Evolutionary conservation across 2,113 vertebrate species (phyloP).

Genomic region (Onychostruthus taczanowskii): DNA sequence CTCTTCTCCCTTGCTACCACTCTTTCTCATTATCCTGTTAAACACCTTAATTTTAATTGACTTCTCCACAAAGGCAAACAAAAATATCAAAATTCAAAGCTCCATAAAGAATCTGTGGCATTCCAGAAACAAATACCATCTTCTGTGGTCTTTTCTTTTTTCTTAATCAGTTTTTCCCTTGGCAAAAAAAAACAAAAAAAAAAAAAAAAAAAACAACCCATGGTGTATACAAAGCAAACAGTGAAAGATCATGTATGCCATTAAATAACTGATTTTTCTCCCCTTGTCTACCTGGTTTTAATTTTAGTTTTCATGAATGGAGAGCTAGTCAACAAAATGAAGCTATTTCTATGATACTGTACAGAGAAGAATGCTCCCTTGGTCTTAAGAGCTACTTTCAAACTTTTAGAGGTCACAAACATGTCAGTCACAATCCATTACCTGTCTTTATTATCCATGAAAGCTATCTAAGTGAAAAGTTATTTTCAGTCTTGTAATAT

Average conservation of each 20-base stretch:
- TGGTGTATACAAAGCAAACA: background rate
- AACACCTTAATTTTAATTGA: conserved; percentile 10
- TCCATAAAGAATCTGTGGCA: background rate
- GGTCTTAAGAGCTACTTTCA: conserved; percentile 40
- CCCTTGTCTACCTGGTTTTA: background rate
- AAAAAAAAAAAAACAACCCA: no score
- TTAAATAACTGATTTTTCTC: background rate
- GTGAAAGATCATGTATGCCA: background rate
- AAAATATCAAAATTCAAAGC: background rate
- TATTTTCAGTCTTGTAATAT: conserved; percentile 38
- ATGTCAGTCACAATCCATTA: conserved; percentile 48
- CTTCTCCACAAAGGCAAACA: background rate
- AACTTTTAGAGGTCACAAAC: conserved; percentile 34
- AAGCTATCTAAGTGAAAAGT: conserved; percentile 43
- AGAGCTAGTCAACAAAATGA: conserved; percentile 15
- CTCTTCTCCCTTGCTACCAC: conserved; percentile 46
- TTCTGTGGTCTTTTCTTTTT: background rate
- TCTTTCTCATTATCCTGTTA: conserved; percentile 64
- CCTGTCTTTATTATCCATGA: conserved; percentile 39
- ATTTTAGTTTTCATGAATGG: background rate
- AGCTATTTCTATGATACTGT: background rate
- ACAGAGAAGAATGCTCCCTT: background rate
- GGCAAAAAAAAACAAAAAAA: background rate
- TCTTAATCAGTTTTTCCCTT: background rate
- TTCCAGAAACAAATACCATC: background rate